Percentiles rank a stretch among this genome's conserved stretches.
Conservation (phyloP, 2,113 vertebrate species). For the Terrapene triunguis region DNA sequence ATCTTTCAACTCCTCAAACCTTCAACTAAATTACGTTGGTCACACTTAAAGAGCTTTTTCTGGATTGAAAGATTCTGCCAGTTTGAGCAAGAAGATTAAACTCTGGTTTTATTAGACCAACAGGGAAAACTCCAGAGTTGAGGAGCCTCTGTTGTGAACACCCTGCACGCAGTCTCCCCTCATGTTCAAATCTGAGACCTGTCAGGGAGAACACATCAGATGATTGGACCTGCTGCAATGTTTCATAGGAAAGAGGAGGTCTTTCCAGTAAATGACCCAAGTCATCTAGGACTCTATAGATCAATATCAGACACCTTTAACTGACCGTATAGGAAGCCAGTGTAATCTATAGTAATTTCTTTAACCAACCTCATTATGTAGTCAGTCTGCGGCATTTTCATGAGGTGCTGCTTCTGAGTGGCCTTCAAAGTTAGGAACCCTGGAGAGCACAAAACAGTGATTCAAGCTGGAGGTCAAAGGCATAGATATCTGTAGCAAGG, state of each 20-base stretch:
- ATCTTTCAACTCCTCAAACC: not conserved
- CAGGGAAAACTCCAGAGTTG: not conserved
- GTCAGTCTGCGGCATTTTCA: not conserved
- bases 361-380: not conserved
- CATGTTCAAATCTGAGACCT: not conserved
- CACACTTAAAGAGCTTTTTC: not conserved
- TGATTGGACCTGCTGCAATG: not conserved
- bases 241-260: not conserved
- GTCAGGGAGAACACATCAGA: not conserved
- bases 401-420: not conserved
- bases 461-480: conserved; percentile 14
- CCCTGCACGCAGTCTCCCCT: not conserved
- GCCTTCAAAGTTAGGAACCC: not conserved
- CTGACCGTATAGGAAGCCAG: not conserved
- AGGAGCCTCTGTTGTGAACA: conserved; percentile 12
- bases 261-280: conserved; percentile 24
- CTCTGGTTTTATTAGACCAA: not conserved
- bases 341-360: not conserved
- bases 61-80: not conserved
- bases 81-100: not conserved
- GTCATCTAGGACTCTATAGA: not conserved
- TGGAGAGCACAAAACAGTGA: not conserved
- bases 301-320: not conserved
- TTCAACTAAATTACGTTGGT: not conserved
- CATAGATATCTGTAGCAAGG: not conserved